phyloP scores from a whole-genome alignment of 2,888 invertebrate genomes.

The Eristalis intricaria region DNA sequence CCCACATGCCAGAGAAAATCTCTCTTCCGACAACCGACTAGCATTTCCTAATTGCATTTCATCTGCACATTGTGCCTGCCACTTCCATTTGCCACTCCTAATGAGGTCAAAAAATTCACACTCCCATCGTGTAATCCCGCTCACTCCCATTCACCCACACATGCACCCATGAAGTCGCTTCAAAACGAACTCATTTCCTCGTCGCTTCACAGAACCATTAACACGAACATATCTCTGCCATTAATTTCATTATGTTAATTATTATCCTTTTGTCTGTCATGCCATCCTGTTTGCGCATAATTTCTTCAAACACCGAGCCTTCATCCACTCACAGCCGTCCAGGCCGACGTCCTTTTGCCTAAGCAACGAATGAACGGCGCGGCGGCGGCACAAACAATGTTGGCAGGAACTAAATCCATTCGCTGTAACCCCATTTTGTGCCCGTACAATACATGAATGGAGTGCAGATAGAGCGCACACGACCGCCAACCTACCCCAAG shows the following conservation, averaged over 20 bases:
- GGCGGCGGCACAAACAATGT: not conserved
- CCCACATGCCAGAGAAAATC: not conserved
- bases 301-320: constrained; percentile 39
- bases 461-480: constrained; percentile 14
- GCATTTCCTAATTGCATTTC: constrained; percentile 54
- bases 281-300: constrained; percentile 39
- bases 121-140: constrained; percentile 6
- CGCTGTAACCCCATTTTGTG: constrained; percentile 13
- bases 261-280: constrained; percentile 68
- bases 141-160: too few species aligned
- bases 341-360: constrained; percentile 21
- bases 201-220: constrained; percentile 44
- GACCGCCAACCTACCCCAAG: not conserved
- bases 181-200: constrained; percentile 57
- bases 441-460: not conserved
- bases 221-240: constrained; percentile 64
- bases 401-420: constrained; percentile 44
- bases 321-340: constrained; percentile 15
- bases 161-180: not conserved
- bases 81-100: constrained; percentile 43
- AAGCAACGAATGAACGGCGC: not conserved
- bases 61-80: constrained; percentile 43
- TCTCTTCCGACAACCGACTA: not conserved
- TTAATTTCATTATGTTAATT: constrained; percentile 71
- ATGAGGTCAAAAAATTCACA: constrained; percentile 45